phyloP scores from a whole-genome alignment of 2,797 vertebrate species.

The Chromis chromis region DNA sequence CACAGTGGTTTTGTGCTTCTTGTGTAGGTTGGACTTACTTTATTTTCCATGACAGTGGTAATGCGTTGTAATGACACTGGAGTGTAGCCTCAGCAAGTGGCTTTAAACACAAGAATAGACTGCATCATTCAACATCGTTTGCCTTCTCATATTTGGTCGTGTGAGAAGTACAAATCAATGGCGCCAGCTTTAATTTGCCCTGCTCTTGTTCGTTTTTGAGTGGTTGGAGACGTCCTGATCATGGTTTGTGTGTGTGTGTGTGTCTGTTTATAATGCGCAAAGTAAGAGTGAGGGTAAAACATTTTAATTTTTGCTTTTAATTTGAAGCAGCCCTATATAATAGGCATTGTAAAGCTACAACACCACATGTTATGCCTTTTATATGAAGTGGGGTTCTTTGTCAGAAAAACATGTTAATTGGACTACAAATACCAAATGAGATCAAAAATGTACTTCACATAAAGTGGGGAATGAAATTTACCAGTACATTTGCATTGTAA shows the following conservation, averaged over 20 bases:
- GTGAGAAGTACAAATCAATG: constrained; percentile 36
- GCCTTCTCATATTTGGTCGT: constrained; percentile 22
- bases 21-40: constrained; percentile 21
- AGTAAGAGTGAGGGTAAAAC: constrained; percentile 22
- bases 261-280: constrained; percentile 27
- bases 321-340: constrained; percentile 22
- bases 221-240: constrained; percentile 12
- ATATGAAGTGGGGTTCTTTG: constrained; percentile 26
- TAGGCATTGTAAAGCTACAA: constrained; percentile 18
- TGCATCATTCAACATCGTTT: constrained; percentile 23
- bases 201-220: constrained; percentile 20
- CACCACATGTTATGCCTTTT: constrained; percentile 12
- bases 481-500: background rate
- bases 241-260: constrained; percentile 3
- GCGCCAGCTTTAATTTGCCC: constrained; percentile 47
- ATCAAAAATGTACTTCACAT: background rate
- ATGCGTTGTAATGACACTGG: constrained; percentile 50
- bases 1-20: constrained; percentile 38
- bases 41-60: constrained; percentile 60
- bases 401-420: constrained; percentile 5
- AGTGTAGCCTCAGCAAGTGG: constrained; percentile 26
- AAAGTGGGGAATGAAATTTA: background rate
- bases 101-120: constrained; percentile 35
- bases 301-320: constrained; percentile 26
- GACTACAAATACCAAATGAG: constrained; percentile 2